Percentiles rank a stretch among this genome's conserved stretches.
Evolutionary conservation across 2,113 vertebrate species (phyloP).

Genomic region (Pithys albifrons): DNA sequence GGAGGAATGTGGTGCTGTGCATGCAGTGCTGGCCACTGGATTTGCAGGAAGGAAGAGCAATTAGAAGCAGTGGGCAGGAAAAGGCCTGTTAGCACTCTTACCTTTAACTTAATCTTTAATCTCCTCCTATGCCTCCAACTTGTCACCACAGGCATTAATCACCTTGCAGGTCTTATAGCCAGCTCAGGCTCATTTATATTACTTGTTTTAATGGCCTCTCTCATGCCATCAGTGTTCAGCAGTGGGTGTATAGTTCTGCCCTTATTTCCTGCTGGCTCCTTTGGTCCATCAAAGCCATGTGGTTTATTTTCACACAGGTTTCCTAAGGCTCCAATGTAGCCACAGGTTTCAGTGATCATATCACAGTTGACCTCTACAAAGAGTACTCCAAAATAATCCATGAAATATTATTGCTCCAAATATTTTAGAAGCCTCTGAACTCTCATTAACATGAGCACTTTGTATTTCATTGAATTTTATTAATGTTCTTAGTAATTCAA

Average conservation of each 20-base stretch:
- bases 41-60: conserved; percentile 56
- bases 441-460: neutral
- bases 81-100: conserved; percentile 61
- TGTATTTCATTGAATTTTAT: conserved; percentile 23
- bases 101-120: conserved; percentile 68
- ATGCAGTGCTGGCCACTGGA: neutral
- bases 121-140: conserved; percentile 54
- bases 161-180: conserved; percentile 30
- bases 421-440: conserved; percentile 42
- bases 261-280: conserved; percentile 14
- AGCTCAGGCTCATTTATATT: conserved; percentile 40
- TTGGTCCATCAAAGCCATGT: neutral
- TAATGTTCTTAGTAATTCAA: neutral
- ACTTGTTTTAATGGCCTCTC: conserved; percentile 37
- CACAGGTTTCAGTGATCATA: neutral
- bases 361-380: neutral
- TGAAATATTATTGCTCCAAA: conserved; percentile 4
- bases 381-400: neutral
- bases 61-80: conserved; percentile 48
- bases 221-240: neutral
- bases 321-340: neutral
- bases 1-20: neutral
- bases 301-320: conserved; percentile 3
- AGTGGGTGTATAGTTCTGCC: neutral
- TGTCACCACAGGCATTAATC: conserved; percentile 70